Conservation (phyloP, 2,888 invertebrate genomes). For the Epistrophella euchroma region DNA sequence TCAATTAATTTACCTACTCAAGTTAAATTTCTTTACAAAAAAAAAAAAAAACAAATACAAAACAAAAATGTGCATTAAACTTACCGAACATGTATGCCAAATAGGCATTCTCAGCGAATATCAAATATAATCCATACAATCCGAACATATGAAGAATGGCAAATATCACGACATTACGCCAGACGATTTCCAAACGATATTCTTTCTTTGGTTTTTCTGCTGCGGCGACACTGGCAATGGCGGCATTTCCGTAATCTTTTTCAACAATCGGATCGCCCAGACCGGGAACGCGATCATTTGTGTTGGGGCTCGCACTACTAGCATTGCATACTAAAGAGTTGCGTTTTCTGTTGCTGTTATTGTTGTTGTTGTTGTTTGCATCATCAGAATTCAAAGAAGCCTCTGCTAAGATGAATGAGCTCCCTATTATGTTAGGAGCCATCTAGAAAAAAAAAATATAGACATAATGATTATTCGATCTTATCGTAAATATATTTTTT, state of each 20-base stretch:
- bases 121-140: constrained; percentile 86
- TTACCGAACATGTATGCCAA: constrained; percentile 84
- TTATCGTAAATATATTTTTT: constrained; percentile 31
- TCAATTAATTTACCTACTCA: background rate
- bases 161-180: constrained; percentile 91
- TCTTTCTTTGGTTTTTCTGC: constrained; percentile 78
- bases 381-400: constrained; percentile 81
- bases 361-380: constrained; percentile 76
- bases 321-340: constrained; percentile 67
- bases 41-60: background rate
- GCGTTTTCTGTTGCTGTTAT: constrained; percentile 71
- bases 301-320: constrained; percentile 41
- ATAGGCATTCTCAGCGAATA: constrained; percentile 81
- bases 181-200: constrained; percentile 88
- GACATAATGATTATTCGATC: constrained; percentile 42
- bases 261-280: constrained; percentile 74
- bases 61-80: constrained; percentile 77
- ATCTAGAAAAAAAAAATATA: constrained; percentile 81
- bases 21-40: background rate
- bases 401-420: constrained; percentile 85
- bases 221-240: constrained; percentile 61
- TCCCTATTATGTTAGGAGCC: constrained; percentile 87
- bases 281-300: constrained; percentile 72
- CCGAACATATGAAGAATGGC: constrained; percentile 88
- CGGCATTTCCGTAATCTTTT: constrained; percentile 63